These are phyloP conservation scores for Varroa destructor DNA, from an alignment of 1,140 invertebrate genomes.

Conservation along the genomic window DNA sequence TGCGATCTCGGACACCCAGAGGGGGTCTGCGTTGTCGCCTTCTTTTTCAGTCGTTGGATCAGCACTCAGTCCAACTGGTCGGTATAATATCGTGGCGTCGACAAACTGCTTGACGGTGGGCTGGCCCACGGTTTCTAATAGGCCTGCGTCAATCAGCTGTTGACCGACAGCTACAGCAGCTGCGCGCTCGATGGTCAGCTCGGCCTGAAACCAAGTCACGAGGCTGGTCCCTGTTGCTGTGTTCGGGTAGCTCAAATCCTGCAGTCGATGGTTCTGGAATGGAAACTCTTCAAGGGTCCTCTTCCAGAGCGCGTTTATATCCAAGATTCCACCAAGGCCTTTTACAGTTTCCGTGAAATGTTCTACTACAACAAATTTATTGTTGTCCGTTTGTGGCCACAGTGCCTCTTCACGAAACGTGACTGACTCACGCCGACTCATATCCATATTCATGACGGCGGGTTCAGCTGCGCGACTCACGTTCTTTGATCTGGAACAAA, in stretches of 20 bases:
- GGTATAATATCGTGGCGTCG: constrained; percentile 50
- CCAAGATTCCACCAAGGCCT: background rate
- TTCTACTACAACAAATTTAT: background rate
- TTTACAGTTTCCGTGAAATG: background rate
- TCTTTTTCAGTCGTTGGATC: constrained; percentile 21
- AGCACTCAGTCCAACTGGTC: constrained; percentile 37
- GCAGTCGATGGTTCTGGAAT: constrained; percentile 20
- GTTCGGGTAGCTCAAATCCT: constrained; percentile 24
- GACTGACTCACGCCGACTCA: constrained; percentile 11
- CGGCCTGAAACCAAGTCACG: constrained; percentile 12
- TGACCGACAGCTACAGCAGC: constrained; percentile 60
- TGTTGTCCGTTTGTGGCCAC: constrained; percentile 22
- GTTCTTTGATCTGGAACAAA: constrained; percentile 27
- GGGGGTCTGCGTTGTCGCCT: constrained; percentile 23
- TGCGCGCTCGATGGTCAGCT: constrained; percentile 1
- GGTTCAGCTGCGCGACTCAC: background rate
- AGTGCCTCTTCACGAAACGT: constrained; percentile 17
- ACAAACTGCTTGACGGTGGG: constrained; percentile 38
- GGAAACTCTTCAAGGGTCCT: constrained; percentile 6
- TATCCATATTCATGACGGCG: constrained; percentile 1
- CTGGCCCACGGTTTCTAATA: constrained; percentile 52
- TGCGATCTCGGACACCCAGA: constrained; percentile 25
- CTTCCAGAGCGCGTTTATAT: constrained; percentile 4
- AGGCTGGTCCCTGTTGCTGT: constrained; percentile 21
- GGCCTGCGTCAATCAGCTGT: constrained; percentile 60